phyloP scores from a whole-genome alignment of 2,113 vertebrate genomes.

The Helogale parvula region DNA sequence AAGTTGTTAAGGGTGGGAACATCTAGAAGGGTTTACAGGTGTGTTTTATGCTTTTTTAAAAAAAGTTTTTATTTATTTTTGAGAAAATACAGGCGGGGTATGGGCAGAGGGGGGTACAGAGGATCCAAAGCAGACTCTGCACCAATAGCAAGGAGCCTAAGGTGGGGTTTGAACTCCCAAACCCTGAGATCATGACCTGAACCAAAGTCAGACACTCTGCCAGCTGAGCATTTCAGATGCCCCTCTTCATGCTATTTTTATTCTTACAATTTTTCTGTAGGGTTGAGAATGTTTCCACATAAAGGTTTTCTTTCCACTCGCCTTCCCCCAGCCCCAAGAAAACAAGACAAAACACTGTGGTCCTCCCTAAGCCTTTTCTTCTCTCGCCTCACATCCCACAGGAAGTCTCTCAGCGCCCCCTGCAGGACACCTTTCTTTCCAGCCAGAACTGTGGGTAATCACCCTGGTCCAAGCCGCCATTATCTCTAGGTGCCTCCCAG shows the following conservation, averaged over 20 bases:
- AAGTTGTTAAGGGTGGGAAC: background rate
- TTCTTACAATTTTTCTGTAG: background rate
- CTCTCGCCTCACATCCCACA: background rate
- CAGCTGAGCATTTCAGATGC: too few species aligned
- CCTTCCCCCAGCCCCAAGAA: background rate
- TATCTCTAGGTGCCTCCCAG: background rate
- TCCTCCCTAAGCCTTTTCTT: background rate
- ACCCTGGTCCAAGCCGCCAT: background rate
- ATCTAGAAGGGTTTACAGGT: background rate
- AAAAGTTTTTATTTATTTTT: too few species aligned
- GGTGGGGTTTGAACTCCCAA: too few species aligned
- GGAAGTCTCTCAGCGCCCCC: background rate
- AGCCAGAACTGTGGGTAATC: too few species aligned
- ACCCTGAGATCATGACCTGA: too few species aligned
- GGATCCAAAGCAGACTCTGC: too few species aligned
- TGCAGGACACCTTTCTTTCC: background rate
- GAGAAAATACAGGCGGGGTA: too few species aligned
- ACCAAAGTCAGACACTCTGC: too few species aligned
- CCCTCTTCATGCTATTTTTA: slow-evolving; percentile 5
- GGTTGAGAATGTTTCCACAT: background rate
- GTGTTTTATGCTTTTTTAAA: background rate
- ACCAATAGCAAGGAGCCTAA: too few species aligned
- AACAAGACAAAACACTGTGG: background rate
- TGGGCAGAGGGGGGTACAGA: too few species aligned
- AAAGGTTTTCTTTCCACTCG: background rate